phyloP scores from a whole-genome alignment of 2,888 invertebrate genomes.

The Macroteleia sp. region DNA sequence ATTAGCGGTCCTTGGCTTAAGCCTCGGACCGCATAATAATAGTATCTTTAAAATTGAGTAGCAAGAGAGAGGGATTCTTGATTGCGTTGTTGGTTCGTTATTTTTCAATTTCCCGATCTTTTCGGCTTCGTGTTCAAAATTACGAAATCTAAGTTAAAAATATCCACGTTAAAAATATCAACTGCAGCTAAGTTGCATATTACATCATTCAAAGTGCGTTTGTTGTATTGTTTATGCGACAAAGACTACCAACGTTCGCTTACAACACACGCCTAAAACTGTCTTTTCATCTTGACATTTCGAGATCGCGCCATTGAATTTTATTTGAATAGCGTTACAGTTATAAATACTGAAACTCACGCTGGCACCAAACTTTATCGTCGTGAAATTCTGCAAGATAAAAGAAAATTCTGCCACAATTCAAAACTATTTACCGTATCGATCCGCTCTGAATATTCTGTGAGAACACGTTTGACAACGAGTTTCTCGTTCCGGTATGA shows the following conservation, averaged over 20 bases:
- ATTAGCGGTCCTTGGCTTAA: conserved; percentile 24
- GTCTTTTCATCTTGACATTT: conserved; percentile 31
- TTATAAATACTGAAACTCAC: no score
- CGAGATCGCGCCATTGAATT: conserved; percentile 25
- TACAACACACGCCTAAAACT: conserved; percentile 1
- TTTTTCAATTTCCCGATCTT: conserved; percentile 10
- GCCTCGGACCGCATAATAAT: conserved; percentile 11
- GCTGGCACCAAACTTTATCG: no score
- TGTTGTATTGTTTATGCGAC: conserved; percentile 10
- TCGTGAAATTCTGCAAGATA: no score
- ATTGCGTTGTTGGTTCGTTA: conserved; percentile 26
- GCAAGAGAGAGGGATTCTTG: conserved; percentile 17
- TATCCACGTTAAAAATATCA: conserved; percentile 10
- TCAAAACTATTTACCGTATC: conserved; percentile 8
- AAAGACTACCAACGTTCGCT: conserved; percentile 19
- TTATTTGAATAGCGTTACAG: conserved; percentile 11
- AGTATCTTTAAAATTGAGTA: conserved; percentile 39
- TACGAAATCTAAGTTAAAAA: conserved; percentile 8
- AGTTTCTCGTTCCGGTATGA: conserved; percentile 9
- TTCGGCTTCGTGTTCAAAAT: neutral
- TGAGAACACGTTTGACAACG: neutral
- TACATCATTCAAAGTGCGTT: conserved; percentile 3
- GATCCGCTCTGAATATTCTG: neutral
- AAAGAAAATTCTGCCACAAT: neutral
- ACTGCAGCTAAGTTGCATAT: conserved; percentile 7